These are phyloP conservation scores for Chymomyza amoena DNA, from an alignment of 2,888 invertebrate species.

Conservation along the genomic window DNA sequence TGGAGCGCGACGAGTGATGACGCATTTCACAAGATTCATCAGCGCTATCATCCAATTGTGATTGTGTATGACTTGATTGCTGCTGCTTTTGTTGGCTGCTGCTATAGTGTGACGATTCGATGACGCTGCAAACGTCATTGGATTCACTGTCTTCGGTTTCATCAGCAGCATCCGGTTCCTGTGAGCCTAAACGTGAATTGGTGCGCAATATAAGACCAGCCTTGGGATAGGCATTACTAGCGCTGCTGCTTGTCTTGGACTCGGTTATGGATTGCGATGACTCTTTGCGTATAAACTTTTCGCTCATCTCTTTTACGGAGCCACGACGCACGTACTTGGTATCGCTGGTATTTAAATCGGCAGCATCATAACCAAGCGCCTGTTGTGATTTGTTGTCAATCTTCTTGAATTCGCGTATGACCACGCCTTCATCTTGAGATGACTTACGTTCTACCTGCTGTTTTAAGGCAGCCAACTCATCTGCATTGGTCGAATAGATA, in stretches of 20 bases:
- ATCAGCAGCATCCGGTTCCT: constrained; percentile 44
- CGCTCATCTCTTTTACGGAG: constrained; percentile 88
- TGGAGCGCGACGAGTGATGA: constrained; percentile 47
- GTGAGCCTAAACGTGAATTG: constrained; percentile 73
- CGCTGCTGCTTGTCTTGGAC: constrained; percentile 48
- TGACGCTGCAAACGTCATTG: constrained; percentile 64
- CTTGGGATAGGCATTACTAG: constrained; percentile 82
- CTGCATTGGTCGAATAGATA: constrained; percentile 84
- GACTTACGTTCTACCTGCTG: constrained; percentile 53
- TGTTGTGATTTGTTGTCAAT: constrained; percentile 38
- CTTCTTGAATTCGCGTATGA: constrained; percentile 62
- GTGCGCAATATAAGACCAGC: constrained; percentile 87
- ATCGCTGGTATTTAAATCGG: constrained; percentile 25
- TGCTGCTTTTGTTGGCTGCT: constrained; percentile 52
- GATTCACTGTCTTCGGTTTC: constrained; percentile 70
- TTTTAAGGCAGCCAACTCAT: constrained; percentile 69
- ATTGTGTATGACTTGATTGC: constrained; percentile 38
- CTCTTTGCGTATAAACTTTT: constrained; percentile 86
- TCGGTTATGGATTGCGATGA: constrained; percentile 71
- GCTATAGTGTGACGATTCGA: constrained; percentile 59
- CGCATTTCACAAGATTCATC: constrained; percentile 60
- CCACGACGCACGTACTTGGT: constrained; percentile 82
- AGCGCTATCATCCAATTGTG: constrained; percentile 56
- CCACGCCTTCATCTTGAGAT: constrained; percentile 30
- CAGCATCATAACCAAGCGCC: background rate